Conservation (phyloP, 2,113 vertebrate species). For the Chiloscyllium plagiosum region DNA sequence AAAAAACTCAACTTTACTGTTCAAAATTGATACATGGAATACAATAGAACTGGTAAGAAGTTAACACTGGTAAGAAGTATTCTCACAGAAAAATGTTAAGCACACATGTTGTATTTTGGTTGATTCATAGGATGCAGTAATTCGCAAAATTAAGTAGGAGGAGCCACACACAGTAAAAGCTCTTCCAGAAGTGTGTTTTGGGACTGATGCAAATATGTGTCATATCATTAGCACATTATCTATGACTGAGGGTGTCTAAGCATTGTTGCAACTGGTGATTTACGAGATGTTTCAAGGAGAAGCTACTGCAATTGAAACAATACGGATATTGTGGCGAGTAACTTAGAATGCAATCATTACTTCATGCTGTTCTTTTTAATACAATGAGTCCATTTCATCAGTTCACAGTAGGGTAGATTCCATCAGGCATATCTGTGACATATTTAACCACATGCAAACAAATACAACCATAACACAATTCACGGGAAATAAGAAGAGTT, state of each 20-base stretch:
- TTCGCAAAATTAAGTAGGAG: not conserved
- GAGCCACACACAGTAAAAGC: not conserved
- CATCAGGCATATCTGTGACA: conserved; percentile 5
- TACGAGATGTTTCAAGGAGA: not conserved
- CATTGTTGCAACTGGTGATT: not conserved
- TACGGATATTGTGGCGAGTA: not conserved
- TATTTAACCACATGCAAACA: conserved; percentile 1
- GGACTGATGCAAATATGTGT: not conserved
- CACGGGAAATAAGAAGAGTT: not conserved
- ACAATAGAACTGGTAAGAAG: not conserved
- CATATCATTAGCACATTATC: not conserved
- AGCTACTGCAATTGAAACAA: not conserved
- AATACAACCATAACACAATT: conserved; percentile 2
- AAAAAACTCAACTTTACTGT: conserved; percentile 36
- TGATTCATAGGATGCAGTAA: not conserved
- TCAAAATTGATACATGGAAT: conserved; percentile 36
- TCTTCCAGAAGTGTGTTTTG: not conserved
- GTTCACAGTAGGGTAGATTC: not conserved
- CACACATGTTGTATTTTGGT: conserved; percentile 17
- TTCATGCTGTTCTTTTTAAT: conserved; percentile 22
- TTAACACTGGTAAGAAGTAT: conserved; percentile 10
- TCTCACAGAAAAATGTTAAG: not conserved
- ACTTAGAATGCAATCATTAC: not conserved
- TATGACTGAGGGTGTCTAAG: too few relatives aligned
- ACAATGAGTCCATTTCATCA: conserved; percentile 6